Evolutionary conservation across 2,113 vertebrate genomes (phyloP).

Genomic region (Peromyscus polionotus): DNA sequence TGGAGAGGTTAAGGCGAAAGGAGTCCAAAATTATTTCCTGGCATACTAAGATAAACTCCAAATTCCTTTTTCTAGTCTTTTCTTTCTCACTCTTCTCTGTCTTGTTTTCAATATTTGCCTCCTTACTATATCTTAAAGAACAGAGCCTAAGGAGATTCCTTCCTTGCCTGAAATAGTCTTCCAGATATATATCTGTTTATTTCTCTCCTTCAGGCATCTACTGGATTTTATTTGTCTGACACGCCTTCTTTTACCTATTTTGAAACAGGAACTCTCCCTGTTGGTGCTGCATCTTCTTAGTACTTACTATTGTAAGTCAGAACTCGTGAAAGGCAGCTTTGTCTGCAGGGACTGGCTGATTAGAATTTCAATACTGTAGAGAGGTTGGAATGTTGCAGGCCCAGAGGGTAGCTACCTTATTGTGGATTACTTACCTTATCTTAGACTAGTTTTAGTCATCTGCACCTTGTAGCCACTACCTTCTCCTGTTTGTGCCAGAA

Average conservation of each 20-base stretch:
- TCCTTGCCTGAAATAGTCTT: not conserved
- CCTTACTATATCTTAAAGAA: not conserved
- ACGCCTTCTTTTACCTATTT: not conserved
- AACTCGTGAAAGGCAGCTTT: not conserved
- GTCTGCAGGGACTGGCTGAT: not conserved
- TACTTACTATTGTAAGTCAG: not conserved
- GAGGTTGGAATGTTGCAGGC: not conserved
- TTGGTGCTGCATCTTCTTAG: not conserved
- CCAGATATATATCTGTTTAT: not conserved
- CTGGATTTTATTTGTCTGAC: not conserved
- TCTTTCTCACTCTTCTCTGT: not conserved
- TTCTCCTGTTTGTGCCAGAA: not conserved
- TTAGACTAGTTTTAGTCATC: not conserved
- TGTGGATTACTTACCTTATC: not conserved
- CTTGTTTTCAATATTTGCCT: not conserved
- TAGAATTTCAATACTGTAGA: constrained; percentile 13
- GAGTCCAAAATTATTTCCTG: too few species aligned
- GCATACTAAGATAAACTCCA: not conserved
- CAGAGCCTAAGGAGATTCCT: not conserved
- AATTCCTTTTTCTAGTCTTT: not conserved
- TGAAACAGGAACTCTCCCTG: not conserved
- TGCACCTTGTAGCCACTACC: not conserved
- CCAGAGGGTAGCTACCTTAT: not conserved
- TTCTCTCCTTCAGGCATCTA: not conserved
- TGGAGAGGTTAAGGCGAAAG: not conserved